Percentiles rank a stretch among this genome's conserved stretches.
phyloP scores from a whole-genome alignment of 2,113 vertebrate genomes.

The Syngnathus typhle region DNA sequence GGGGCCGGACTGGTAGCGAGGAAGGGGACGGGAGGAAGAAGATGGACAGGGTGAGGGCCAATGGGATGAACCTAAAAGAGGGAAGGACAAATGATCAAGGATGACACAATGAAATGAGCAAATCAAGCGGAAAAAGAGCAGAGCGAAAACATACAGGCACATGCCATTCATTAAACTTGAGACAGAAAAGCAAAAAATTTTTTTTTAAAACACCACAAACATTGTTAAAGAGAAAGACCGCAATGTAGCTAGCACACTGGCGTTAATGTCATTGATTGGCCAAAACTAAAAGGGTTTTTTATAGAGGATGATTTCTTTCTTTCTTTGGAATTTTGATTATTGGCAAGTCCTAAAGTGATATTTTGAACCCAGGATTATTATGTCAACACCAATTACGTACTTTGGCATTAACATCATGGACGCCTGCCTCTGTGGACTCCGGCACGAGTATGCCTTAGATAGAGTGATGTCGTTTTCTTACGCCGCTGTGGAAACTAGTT shows the following conservation, averaged over 20 bases:
- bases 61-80: constrained; percentile 86
- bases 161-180: constrained; percentile 21
- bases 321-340: too few relatives aligned
- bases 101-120: constrained; percentile 36
- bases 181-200: constrained; percentile 15
- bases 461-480: neutral
- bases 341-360: too few relatives aligned
- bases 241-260: too few relatives aligned
- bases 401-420: too few relatives aligned
- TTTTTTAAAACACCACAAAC: neutral
- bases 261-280: too few relatives aligned
- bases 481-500: neutral
- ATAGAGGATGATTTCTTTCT: too few relatives aligned
- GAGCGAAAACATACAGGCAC: constrained; percentile 60
- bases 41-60: constrained; percentile 99
- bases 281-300: too few relatives aligned
- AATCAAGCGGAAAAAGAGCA: constrained; percentile 50
- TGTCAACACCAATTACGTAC: too few relatives aligned
- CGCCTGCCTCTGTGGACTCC: too few relatives aligned
- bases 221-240: too few relatives aligned
- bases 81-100: constrained; percentile 62
- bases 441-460: too few relatives aligned
- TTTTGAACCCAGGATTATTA: too few relatives aligned
- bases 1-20: constrained; percentile 98
- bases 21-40: constrained; percentile 97